Percentiles rank a stretch among this genome's conserved stretches.
These are phyloP conservation scores for Rhingia rostrata DNA, from an alignment of 2,888 invertebrate species.

Conservation along the genomic window DNA sequence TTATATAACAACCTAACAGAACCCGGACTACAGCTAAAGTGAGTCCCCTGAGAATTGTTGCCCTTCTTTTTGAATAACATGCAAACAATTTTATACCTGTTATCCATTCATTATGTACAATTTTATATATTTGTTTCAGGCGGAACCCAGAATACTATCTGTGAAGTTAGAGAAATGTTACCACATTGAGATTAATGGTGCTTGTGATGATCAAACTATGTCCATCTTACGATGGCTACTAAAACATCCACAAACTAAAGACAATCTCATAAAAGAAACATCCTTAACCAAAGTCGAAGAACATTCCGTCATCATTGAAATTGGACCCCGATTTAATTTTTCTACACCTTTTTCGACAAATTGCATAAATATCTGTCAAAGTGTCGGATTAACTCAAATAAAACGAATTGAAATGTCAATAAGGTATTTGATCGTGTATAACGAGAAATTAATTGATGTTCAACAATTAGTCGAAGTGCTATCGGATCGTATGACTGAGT, in stretches of 20 bases:
- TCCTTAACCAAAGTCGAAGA: constrained; percentile 80
- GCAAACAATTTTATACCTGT: neutral
- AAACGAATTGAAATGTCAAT: constrained; percentile 92
- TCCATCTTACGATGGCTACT: constrained; percentile 91
- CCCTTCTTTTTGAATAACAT: neutral
- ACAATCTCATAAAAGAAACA: constrained; percentile 83
- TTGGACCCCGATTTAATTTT: constrained; percentile 96
- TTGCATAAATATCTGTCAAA: constrained; percentile 95
- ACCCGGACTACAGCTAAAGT: no score
- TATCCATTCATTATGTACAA: neutral
- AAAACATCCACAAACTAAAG: constrained; percentile 87
- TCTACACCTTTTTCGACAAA: constrained; percentile 98
- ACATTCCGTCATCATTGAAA: constrained; percentile 87
- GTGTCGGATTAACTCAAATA: constrained; percentile 90
- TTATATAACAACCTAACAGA: no score
- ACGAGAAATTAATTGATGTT: constrained; percentile 38
- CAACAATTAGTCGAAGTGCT: constrained; percentile 85
- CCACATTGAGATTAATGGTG: constrained; percentile 86
- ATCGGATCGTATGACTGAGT: constrained; percentile 97
- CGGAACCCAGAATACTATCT: constrained; percentile 22
- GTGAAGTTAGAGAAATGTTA: constrained; percentile 88
- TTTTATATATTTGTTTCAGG: constrained; percentile 21
- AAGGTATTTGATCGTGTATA: constrained; percentile 88
- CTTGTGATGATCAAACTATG: constrained; percentile 85
- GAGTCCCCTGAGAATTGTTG: neutral